Evolutionary conservation across 2,888 invertebrate species (phyloP), one percentile per base, ranked within the genome.

Genomic region (Cantharis lateralis): DNA sequence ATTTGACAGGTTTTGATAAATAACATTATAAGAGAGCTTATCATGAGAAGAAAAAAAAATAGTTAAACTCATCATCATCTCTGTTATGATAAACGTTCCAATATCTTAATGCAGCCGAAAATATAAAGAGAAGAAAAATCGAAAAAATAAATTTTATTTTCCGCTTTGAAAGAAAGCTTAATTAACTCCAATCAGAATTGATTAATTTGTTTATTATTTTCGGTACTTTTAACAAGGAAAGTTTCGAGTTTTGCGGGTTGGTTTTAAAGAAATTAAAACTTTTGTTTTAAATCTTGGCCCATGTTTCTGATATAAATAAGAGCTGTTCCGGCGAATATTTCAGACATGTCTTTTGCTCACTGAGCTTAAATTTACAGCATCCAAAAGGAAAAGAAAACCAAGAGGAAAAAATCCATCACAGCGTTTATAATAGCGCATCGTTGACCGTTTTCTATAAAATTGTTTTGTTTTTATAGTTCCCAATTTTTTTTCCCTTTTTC

Each of bases 261-360:
- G 64, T 71, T 71, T 71, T 68, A 66, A 28, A 68, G 72, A 16
- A 68, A 73, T 73, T 73, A 73, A 68, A 73, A 73, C 72, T 73
- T 73, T 73, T 73, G 66, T 32, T 68, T 32, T 71, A 68, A 73
- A 73, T 68, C 72, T 61, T 61, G 69, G 66, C 15, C 69, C 62
- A 26, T 68, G 28, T 24, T 62, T 62, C 69, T 62, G 68, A 73
- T 62, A 73, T 73, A 73, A 73, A 73, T 73, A 73, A 73, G 73
- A 62, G 62, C 73, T 68, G 28, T 73, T 73, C 66, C 62, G 32
- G 24, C 20, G 73, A 73, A 73, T 69, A 73, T 69, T 73, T 73
- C 68, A 24, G 73, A 73, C 69, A 28, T 73, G 68, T 68, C 73
- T 62, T 69, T 28, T 62, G 64, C 69, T 69, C 16, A 66, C 64